These are phyloP conservation scores for Pseudochirops corinnae DNA, from an alignment of 2,797 vertebrate species.

Conservation along the genomic window DNA sequence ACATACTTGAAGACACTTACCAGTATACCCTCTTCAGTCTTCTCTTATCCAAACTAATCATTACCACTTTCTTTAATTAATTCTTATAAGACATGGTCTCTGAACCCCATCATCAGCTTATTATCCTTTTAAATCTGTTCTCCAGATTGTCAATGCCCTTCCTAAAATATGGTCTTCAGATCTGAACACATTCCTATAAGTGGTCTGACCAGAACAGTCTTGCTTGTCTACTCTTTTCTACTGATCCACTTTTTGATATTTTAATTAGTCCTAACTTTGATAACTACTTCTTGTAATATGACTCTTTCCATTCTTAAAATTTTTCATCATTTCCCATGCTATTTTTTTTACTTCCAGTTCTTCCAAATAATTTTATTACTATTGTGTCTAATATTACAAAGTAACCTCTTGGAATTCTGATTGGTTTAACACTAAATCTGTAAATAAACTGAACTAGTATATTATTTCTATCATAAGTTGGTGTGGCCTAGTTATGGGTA, in stretches of 20 bases:
- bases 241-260: not conserved
- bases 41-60: not conserved
- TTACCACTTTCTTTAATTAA: not conserved
- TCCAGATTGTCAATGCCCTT: not conserved
- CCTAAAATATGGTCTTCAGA: not conserved
- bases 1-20: not conserved
- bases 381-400: not conserved
- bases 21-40: not conserved
- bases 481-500: not conserved
- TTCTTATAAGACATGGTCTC: not conserved
- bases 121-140: not conserved
- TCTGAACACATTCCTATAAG: not conserved
- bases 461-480: not conserved
- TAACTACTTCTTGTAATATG: not conserved
- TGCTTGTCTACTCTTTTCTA: not conserved
- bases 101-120: not conserved
- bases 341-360: not conserved
- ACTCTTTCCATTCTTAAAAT: not conserved
- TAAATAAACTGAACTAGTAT: not conserved
- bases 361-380: not conserved
- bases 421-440: not conserved
- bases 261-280: not conserved
- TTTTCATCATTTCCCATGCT: not conserved
- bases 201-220: not conserved
- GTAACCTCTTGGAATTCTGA: not conserved